These are phyloP conservation scores for Lepilemur septentrionalis DNA, from an alignment of 2,797 vertebrate genomes.

Conservation along the genomic window DNA sequence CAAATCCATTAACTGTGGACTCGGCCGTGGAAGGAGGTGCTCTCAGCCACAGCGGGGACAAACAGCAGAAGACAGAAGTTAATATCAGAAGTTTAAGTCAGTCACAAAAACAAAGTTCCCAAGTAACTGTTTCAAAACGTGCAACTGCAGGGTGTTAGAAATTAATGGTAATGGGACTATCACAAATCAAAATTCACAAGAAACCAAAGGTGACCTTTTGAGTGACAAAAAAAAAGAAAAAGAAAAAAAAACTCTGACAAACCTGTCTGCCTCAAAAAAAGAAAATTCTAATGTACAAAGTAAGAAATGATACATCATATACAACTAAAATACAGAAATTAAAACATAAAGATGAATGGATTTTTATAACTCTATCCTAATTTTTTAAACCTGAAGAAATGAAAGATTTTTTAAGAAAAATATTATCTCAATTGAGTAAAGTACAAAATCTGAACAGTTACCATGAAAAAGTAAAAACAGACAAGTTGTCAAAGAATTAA, in stretches of 20 bases:
- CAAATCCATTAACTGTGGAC: neutral
- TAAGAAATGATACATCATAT: neutral
- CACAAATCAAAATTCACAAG: neutral
- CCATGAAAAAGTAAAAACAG: neutral
- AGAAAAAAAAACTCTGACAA: neutral
- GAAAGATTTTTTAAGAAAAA: neutral
- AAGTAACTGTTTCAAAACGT: neutral
- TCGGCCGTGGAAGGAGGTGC: rapidly evolving
- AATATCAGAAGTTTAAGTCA: neutral
- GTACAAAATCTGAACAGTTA: neutral
- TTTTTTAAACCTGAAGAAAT: neutral
- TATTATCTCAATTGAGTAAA: neutral
- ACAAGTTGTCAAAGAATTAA: neutral
- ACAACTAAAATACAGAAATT: neutral
- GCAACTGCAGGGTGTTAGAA: neutral
- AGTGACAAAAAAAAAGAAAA: neutral
- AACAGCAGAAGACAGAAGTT: neutral
- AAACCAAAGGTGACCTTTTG: neutral
- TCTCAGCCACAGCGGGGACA: neutral
- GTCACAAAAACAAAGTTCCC: neutral
- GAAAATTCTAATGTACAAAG: neutral
- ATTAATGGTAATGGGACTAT: neutral
- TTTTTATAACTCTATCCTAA: neutral
- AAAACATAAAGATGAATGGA: neutral
- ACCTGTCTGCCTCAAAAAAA: neutral